Percentiles rank a stretch among this genome's conserved stretches.
Conservation (phyloP, 30 jellyfish, hydroid and myxozoan genomes). For the Chrysaora quinquecirrha region DNA sequence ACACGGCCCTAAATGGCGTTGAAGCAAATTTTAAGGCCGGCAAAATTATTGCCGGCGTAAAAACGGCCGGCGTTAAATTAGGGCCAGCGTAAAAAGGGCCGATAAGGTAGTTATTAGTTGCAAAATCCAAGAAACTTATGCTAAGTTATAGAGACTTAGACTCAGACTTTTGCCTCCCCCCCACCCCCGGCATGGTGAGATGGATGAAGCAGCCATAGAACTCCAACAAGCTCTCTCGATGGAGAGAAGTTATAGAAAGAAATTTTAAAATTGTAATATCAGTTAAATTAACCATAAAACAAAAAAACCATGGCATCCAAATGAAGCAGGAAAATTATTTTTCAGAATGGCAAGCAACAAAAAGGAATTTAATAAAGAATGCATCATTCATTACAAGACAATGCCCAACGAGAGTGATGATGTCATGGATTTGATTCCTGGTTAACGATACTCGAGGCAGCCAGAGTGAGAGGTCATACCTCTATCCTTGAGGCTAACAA, state of each 20-base stretch:
- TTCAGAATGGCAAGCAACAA: slow-evolving; percentile 22
- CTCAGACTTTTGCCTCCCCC: too few species aligned
- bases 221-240: too few species aligned
- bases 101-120: too few species aligned
- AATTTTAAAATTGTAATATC: slow-evolving; percentile 5
- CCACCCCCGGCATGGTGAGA: too few species aligned
- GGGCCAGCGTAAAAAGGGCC: too few species aligned
- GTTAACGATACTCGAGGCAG: slow-evolving; percentile 15
- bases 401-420: slow-evolving; percentile 20
- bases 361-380: slow-evolving; percentile 5
- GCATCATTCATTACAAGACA: slow-evolving; percentile 16
- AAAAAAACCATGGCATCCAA: slow-evolving; percentile 13
- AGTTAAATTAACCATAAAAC: slow-evolving; percentile 11
- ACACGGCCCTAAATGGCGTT: too few species aligned
- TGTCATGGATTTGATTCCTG: slow-evolving; percentile 4
- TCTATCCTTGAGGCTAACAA: slow-evolving; percentile 15
- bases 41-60: too few species aligned
- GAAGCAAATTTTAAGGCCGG: too few species aligned
- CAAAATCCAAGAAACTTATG: slow-evolving; percentile 9
- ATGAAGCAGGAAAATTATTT: slow-evolving; percentile 17
- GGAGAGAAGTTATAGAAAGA: slow-evolving; percentile 10
- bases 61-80: too few species aligned
- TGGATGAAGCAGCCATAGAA: too few species aligned
- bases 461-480: slow-evolving; percentile 24
- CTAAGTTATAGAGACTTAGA: slow-evolving; percentile 6